A percentile compares a stretch with the other conserved stretches of the same genome.
Evolutionary conservation across 2,113 vertebrate genomes (phyloP).

Genomic region (Onychostruthus taczanowskii): DNA sequence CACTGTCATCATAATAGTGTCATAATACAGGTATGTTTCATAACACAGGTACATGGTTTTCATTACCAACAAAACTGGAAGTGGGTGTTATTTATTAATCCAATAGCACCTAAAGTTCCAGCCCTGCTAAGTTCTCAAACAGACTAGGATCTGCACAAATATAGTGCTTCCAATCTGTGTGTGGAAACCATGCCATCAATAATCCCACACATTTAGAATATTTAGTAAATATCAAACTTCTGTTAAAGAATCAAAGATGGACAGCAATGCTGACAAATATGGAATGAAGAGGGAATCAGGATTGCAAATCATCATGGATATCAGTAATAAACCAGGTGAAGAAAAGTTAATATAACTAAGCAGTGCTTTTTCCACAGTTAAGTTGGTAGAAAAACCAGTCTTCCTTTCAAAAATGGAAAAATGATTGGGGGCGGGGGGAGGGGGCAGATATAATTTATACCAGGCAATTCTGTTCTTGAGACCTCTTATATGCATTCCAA

Average conservation of each 20-base stretch:
- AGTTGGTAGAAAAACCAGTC: neutral
- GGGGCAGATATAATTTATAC: neutral
- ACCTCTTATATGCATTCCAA: neutral
- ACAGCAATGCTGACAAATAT: neutral
- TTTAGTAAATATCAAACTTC: slow-evolving; percentile 27
- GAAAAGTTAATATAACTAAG: neutral
- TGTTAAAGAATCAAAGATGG: neutral
- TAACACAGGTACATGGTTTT: neutral
- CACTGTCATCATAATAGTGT: neutral
- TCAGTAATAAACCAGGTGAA: neutral
- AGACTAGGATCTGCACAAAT: slow-evolving; percentile 11
- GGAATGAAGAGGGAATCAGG: neutral
- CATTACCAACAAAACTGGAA: neutral
- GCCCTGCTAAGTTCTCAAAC: neutral
- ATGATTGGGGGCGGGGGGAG: neutral
- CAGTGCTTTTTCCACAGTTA: neutral
- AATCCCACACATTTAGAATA: slow-evolving; percentile 29
- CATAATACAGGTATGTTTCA: neutral
- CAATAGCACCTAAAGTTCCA: neutral
- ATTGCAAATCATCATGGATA: neutral
- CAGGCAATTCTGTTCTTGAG: neutral
- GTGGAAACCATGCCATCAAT: slow-evolving; percentile 36
- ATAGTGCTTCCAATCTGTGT: slow-evolving; percentile 39
- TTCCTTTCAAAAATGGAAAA: neutral
- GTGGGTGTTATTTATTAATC: slow-evolving; percentile 8